A percentile compares a stretch with the other conserved stretches of the same genome.
Evolutionary conservation across 92 coral and sea anemone genomes (phyloP).

Genomic region (Nematostella vectensis): DNA sequence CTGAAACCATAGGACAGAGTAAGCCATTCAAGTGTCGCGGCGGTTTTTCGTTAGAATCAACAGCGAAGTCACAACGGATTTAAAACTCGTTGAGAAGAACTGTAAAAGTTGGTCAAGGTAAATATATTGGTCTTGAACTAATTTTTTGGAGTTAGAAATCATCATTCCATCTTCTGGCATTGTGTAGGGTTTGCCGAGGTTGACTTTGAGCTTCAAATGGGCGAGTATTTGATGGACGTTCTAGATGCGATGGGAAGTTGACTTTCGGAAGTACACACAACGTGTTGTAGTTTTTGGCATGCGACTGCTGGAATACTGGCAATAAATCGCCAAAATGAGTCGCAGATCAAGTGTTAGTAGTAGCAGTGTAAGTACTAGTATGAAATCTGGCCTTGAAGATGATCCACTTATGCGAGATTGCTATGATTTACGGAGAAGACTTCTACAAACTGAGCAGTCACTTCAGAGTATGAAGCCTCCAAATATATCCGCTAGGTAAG

Average conservation of each 20-base stretch:
- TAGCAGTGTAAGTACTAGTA: slow-evolving; percentile 73
- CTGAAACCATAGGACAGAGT: slow-evolving; percentile 40
- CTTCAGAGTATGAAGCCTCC: slow-evolving; percentile 94
- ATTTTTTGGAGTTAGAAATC: not conserved
- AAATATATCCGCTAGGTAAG: slow-evolving; percentile 56
- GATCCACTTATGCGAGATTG: slow-evolving; percentile 97
- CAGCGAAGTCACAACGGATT: slow-evolving; percentile 54
- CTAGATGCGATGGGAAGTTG: not conserved
- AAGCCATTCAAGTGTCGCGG: slow-evolving; percentile 84
- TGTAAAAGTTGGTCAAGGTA: no score
- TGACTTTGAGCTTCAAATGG: slow-evolving; percentile 2
- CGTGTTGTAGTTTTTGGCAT: not conserved
- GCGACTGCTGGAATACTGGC: slow-evolving; percentile 3
- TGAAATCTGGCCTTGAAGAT: slow-evolving; percentile 82
- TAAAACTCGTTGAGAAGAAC: slow-evolving; percentile 30
- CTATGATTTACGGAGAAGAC: slow-evolving; percentile 82
- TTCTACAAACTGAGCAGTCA: slow-evolving; percentile 95
- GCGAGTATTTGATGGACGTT: not conserved
- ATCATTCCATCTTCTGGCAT: not conserved
- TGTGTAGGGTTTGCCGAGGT: not conserved
- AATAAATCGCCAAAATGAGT: slow-evolving; percentile 57
- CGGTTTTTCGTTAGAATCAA: slow-evolving; percentile 92
- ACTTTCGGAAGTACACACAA: not conserved
- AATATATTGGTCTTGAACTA: no score
- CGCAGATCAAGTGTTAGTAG: slow-evolving; percentile 90